A percentile compares a stretch with the other conserved stretches of the same genome.
phyloP scores from a whole-genome alignment of 2,797 vertebrate genomes.

The Thunnus albacares region DNA sequence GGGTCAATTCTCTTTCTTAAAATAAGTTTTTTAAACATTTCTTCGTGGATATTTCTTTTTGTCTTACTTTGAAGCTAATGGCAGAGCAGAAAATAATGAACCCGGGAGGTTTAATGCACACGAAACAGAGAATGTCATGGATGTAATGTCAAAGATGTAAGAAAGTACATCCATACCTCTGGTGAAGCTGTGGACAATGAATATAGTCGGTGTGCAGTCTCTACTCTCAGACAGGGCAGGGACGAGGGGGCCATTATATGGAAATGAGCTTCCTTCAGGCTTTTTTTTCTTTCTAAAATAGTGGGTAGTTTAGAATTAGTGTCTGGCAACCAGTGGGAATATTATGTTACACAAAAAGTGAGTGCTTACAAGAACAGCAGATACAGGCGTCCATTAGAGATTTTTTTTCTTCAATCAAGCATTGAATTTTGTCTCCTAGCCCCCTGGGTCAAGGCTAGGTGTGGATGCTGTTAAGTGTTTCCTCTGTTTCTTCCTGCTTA shows the following conservation, averaged over 20 bases:
- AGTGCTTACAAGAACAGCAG: conserved; percentile 20
- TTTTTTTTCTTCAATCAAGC: conserved; percentile 35
- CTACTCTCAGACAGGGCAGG: conserved; percentile 26
- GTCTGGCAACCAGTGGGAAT: conserved; percentile 50
- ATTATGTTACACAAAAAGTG: conserved; percentile 37
- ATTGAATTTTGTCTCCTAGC: conserved; percentile 22
- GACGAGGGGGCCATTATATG: conserved; percentile 36
- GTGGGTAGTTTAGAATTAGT: conserved; percentile 43
- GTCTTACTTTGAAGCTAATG: conserved; percentile 39
- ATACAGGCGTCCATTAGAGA: conserved; percentile 26
- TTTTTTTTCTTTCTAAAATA: conserved; percentile 54
- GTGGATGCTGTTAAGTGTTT: conserved; percentile 14
- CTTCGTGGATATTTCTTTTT: conserved; percentile 34
- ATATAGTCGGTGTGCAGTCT: conserved; percentile 37
- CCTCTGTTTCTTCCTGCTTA: conserved; percentile 10
- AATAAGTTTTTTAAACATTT: conserved; percentile 39
- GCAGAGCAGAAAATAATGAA: conserved; percentile 37
- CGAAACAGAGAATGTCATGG: conserved; percentile 56
- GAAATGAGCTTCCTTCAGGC: conserved; percentile 57
- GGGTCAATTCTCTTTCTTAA: conserved; percentile 18
- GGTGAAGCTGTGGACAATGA: conserved; percentile 52
- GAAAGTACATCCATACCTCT: conserved; percentile 30
- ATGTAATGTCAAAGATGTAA: conserved; percentile 69
- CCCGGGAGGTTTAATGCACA: conserved; percentile 40
- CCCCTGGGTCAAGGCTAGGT: conserved; percentile 21